Conservation (phyloP, 2,113 vertebrate species). For the Rissa tridactyla region DNA sequence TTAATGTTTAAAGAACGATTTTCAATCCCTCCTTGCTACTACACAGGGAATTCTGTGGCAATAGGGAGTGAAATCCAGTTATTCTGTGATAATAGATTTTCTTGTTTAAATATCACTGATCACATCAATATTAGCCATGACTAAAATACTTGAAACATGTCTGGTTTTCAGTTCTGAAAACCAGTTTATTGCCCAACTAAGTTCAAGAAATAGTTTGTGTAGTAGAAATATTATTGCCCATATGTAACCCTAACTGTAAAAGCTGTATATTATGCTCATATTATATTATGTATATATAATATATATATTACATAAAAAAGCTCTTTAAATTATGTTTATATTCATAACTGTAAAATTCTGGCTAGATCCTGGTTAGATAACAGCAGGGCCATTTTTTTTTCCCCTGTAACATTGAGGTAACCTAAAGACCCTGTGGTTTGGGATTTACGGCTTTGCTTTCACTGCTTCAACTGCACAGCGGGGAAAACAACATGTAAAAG, state of each 20-base stretch:
- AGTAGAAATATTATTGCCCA: neutral
- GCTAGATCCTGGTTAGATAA: neutral
- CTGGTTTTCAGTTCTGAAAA: neutral
- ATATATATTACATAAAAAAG: too few relatives aligned
- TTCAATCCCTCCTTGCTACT: neutral
- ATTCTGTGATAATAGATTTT: neutral
- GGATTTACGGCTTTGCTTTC: neutral
- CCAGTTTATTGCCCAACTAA: neutral
- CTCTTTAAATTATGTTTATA: neutral
- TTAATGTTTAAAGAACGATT: neutral
- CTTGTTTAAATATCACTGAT: neutral
- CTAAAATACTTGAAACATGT: neutral
- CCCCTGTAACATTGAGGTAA: neutral
- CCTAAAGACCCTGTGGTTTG: neutral
- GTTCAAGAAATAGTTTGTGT: neutral
- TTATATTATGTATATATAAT: too few relatives aligned
- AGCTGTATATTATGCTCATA: neutral
- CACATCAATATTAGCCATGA: neutral
- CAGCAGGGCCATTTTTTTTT: neutral
- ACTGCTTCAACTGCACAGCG: neutral
- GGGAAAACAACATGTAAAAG: neutral
- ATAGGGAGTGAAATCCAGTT: neutral
- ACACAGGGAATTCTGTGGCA: neutral
- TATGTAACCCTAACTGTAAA: neutral
- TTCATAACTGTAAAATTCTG: neutral